A percentile compares a stretch with the other conserved stretches of the same genome.
These are phyloP conservation scores for Ranitomeya imitator DNA, from an alignment of 2,113 vertebrate genomes.

Conservation along the genomic window DNA sequence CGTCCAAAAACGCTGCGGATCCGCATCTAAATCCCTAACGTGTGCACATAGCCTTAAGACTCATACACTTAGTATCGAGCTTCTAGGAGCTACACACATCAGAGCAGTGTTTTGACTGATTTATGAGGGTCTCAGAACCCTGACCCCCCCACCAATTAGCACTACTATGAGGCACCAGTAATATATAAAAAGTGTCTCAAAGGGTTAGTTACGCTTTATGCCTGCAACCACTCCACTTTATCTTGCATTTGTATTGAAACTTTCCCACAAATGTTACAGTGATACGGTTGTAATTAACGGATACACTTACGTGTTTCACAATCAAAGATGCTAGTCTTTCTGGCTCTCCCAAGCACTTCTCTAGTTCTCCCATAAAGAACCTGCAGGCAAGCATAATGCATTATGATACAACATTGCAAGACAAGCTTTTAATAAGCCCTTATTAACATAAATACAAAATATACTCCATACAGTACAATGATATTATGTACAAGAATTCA, in stretches of 20 bases:
- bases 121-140: no score
- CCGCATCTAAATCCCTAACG: no score
- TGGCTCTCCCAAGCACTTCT: conserved; percentile 97
- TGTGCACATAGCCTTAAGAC: no score
- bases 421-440: neutral
- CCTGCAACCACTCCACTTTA: neutral
- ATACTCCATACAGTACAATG: neutral
- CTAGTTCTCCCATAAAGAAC: conserved; percentile 94
- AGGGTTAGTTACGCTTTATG: no score
- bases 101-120: no score
- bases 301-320: conserved; percentile 87
- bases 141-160: no score
- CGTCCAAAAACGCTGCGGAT: no score
- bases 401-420: neutral
- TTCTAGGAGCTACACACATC: no score
- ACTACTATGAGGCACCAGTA: no score
- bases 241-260: neutral
- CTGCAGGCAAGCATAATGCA: conserved; percentile 68
- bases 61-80: no score
- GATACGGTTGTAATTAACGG: neutral
- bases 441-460: neutral
- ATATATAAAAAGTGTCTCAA: no score
- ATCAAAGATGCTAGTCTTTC: conserved; percentile 92
- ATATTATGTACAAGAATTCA: neutral
- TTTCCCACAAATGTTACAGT: neutral